Evolutionary conservation across 2,888 invertebrate genomes (phyloP), one percentile per base, ranked within the genome.

Genomic region (Heliconius hortense): DNA sequence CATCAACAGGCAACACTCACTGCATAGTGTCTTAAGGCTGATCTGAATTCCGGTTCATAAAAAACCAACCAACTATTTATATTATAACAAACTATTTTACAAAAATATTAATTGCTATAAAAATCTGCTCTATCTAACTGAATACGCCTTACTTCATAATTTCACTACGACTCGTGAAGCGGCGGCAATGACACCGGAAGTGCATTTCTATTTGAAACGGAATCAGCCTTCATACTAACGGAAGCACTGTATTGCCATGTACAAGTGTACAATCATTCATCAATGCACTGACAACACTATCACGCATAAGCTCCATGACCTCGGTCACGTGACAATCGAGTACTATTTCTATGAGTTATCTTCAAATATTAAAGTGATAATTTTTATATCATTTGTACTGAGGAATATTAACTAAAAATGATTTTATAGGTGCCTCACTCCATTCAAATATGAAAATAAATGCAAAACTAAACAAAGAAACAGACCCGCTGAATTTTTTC

Each of bases 41-140:
- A 62, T 62, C 15, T 43, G 10, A 15, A 26, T 60, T 62, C 71
- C 43, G 39, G 39, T 62, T 26, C 39, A 71, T 26, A 43, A 56
- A 35, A 69, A 24, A 56, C 35, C 53, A 68, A 35, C 39, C 60
- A 71, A 39, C 62, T 71, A 71, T 43, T 62, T 60, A 43, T 71
- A 62, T 60, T 24, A 59, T 71, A 60, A 69, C 69, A 69, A 71
- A 60, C 59, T 71, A 71, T 62, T 39, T 71, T 71, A 71, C 60
- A 71, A 71, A 71, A 71, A 71, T 71, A 71, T 71, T 71, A 60
- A 60, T 69, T 56, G n/a, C 69, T 69, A 69, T 62, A 28, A 39
- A 71, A 31, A 60, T 62, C 71, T 71, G 60, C 71, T 39, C 24
- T 66, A 66, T 28, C n/a, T 59, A 35, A 60, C 71, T 60, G 59